Conservation (phyloP, 1,140 invertebrate genomes). For the Gonioctena quinquepunctata region DNA sequence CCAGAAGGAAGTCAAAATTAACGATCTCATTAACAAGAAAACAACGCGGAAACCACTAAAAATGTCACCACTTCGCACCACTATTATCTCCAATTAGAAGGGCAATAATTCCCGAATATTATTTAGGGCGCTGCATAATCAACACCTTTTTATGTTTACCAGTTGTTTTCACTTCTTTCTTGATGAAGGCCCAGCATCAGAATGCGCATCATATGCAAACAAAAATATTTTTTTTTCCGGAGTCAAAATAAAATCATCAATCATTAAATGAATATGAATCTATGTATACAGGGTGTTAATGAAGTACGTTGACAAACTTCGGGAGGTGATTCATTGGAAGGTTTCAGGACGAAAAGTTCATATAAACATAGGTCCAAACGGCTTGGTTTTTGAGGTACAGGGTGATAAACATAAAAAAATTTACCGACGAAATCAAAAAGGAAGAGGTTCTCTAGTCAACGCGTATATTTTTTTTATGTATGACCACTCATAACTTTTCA, state of each 20-base stretch:
- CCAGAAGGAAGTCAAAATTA: constrained; percentile 4
- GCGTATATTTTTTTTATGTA: too few relatives aligned
- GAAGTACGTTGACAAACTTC: too few relatives aligned
- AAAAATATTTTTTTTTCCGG: not conserved
- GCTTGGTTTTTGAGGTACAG: too few relatives aligned
- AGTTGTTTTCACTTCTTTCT: not conserved
- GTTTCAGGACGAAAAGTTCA: too few relatives aligned
- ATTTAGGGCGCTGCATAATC: not conserved
- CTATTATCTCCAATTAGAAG: constrained; percentile 37
- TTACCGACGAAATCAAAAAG: too few relatives aligned
- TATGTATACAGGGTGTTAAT: too few relatives aligned
- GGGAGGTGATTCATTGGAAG: too few relatives aligned
- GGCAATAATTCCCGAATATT: constrained; percentile 32
- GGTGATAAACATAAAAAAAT: too few relatives aligned
- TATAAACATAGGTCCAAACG: too few relatives aligned
- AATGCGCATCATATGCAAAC: not conserved
- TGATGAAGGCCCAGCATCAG: not conserved
- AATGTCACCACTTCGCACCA: constrained; percentile 28
- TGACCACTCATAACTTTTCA: too few relatives aligned
- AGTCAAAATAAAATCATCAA: not conserved
- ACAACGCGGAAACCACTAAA: constrained; percentile 18
- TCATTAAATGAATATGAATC: not conserved
- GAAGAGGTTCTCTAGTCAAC: too few relatives aligned
- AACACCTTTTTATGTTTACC: not conserved
- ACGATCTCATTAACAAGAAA: constrained; percentile 4